Evolutionary conservation across 2,797 vertebrate species (phyloP).

Genomic region (Halcyon chelicuti): DNA sequence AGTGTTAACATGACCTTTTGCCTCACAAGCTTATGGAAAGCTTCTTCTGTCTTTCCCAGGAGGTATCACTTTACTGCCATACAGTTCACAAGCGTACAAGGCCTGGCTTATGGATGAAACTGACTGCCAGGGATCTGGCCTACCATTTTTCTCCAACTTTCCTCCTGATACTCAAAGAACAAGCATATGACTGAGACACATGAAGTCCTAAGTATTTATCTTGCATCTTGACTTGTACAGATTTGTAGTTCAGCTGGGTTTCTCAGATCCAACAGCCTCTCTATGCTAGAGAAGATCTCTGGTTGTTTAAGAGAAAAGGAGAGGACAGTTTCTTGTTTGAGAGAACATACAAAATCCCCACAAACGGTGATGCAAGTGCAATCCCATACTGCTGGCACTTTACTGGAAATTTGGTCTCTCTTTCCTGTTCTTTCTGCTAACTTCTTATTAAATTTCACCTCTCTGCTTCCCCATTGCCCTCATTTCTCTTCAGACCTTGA

Average conservation of each 20-base stretch:
- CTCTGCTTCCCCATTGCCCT: not conserved
- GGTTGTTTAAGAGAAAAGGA: not conserved
- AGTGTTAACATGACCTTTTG: slow-evolving; percentile 16
- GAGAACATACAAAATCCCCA: not conserved
- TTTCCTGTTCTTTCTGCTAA: not conserved
- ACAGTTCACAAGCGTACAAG: not conserved
- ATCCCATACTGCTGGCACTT: not conserved
- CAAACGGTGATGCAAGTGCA: accelerated
- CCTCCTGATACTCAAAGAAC: not conserved
- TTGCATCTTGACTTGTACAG: not conserved
- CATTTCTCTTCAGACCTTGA: not conserved
- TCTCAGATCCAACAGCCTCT: not conserved
- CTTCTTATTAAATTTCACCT: not conserved
- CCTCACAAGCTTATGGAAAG: not conserved
- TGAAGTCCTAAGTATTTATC: slow-evolving; percentile 35
- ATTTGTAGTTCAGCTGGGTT: slow-evolving; percentile 6
- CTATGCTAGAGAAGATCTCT: not conserved
- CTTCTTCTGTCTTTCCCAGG: slow-evolving; percentile 4
- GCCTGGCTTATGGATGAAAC: not conserved
- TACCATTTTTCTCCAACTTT: not conserved
- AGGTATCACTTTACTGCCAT: not conserved
- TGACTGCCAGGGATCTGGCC: not conserved
- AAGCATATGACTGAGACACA: not conserved
- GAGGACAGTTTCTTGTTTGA: not conserved
- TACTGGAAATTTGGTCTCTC: not conserved